These are phyloP conservation scores for Tillus elongatus DNA, from an alignment of 2,888 invertebrate genomes.

Conservation along the genomic window DNA sequence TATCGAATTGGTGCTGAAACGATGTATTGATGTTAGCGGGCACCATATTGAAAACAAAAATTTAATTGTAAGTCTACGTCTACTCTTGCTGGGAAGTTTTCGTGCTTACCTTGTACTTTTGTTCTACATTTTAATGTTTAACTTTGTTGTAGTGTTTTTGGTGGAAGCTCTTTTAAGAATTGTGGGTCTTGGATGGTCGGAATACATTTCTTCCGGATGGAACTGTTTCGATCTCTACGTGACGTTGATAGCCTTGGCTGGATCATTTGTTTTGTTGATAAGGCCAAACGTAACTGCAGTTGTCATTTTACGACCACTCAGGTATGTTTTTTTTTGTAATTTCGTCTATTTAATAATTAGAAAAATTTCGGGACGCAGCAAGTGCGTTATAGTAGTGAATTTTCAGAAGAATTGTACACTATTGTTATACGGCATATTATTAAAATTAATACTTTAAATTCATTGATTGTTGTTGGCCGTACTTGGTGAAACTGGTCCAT, in stretches of 20 bases:
- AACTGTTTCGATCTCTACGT: conserved; percentile 70
- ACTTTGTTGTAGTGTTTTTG: conserved; percentile 60
- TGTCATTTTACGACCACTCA: conserved; percentile 62
- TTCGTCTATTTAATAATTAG: conserved; percentile 12
- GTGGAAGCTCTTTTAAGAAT: conserved; percentile 65
- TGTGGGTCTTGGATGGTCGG: conserved; percentile 59
- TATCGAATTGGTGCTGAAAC: no score
- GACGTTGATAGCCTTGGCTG: conserved; percentile 57
- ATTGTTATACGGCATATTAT: no score
- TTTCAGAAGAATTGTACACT: no score
- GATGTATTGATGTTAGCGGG: no score
- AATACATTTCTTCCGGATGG: conserved; percentile 76
- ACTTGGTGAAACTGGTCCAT: no score
- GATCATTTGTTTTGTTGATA: conserved; percentile 57
- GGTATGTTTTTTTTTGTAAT: conserved; percentile 37
- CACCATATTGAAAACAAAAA: no score
- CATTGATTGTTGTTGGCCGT: no score
- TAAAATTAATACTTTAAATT: no score
- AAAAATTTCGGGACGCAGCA: no score
- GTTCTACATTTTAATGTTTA: conserved; percentile 8
- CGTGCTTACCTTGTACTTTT: neutral
- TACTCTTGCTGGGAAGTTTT: no score
- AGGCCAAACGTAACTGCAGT: conserved; percentile 61
- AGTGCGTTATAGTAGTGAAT: no score
- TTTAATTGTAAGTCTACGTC: no score